phyloP scores from a whole-genome alignment of 2,888 invertebrate genomes.

The Protula sp. region DNA sequence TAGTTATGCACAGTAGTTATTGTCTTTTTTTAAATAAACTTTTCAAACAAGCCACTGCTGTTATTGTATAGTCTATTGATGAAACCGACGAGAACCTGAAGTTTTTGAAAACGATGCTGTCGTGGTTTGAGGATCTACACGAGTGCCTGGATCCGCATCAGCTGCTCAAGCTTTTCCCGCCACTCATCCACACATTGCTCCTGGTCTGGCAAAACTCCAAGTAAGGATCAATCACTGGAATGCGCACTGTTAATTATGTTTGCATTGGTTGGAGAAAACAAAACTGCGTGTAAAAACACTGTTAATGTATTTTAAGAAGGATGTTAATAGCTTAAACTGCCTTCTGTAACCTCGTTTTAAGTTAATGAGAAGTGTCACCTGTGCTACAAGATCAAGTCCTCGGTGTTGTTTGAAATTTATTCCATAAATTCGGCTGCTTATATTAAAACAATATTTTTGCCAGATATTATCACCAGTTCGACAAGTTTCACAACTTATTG shows the following conservation, averaged over 20 bases:
- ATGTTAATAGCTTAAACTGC: too few relatives aligned
- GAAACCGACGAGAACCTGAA: constrained; percentile 45
- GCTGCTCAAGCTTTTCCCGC: constrained; percentile 45
- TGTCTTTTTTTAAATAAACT: too few relatives aligned
- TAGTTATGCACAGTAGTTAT: too few relatives aligned
- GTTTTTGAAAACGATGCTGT: constrained; percentile 45
- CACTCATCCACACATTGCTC: constrained; percentile 46
- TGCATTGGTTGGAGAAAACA: too few relatives aligned
- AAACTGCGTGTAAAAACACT: background rate
- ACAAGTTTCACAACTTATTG: constrained; percentile 47
- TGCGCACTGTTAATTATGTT: background rate
- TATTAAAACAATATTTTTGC: too few relatives aligned
- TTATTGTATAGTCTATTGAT: constrained; percentile 33
- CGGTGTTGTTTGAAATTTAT: too few relatives aligned
- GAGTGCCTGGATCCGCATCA: constrained; percentile 33
- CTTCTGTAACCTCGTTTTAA: too few relatives aligned
- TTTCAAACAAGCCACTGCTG: too few relatives aligned
- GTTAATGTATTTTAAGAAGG: background rate
- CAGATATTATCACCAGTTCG: constrained; percentile 51
- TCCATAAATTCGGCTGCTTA: too few relatives aligned
- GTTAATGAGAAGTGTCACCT: too few relatives aligned
- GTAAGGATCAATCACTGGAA: too few relatives aligned
- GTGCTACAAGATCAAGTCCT: too few relatives aligned
- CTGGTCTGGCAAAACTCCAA: constrained; percentile 44
- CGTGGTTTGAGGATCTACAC: constrained; percentile 43